Base-by-base conservation (phyloP, 1,140 invertebrate species). In the Ceratina australensis region DNA sequence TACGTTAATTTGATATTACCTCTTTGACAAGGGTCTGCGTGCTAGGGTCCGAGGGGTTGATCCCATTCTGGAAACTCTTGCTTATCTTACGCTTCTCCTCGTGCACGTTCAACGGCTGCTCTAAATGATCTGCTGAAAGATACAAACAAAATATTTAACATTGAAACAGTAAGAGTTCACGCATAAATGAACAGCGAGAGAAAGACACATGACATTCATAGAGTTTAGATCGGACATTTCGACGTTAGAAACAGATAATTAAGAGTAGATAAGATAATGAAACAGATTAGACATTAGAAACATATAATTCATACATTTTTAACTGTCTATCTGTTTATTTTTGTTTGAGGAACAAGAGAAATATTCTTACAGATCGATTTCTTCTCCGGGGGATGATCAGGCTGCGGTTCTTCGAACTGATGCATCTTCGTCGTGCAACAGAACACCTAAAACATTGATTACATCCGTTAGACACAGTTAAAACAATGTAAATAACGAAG, bases 1-100 rank as follows among this genome's bases (percentile, higher is more conserved):
- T 7, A n/a, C n/a, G n/a, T n/a, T 33, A 7, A 33, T 54, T 63
- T 78, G 20, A 20, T n/a, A 5, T 26, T 78, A 90, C 90, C 85
- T 92, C 90, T 82, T 91, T 92, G 0, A 92, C 89, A 12, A 92
- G 87, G 13, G 90, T 91, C 60, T 91, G 89, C 12, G 89, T 90
- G 49, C 87, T 90, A 5, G 90, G 90, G 84, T 92, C 90, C 3
- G 90, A 91, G n/a, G 90, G 90, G 63, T 87, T 90, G 22, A 92
- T 91, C 10, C 90, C 90, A 82, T 92, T 92, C 57, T 90, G 90
- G 18, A 91, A 80, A 49, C 90, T 88, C 71, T 92, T 92, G 69
- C 78, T 91, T 64, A 89, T 67, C 71, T 92, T 92, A 20, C 88
- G 85, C 75, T 91, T 92, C 47, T 92, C 91, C 60, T 92, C 91